phyloP scores from a whole-genome alignment of 2,797 vertebrate species.

The Synaphobranchus kaupii region DNA sequence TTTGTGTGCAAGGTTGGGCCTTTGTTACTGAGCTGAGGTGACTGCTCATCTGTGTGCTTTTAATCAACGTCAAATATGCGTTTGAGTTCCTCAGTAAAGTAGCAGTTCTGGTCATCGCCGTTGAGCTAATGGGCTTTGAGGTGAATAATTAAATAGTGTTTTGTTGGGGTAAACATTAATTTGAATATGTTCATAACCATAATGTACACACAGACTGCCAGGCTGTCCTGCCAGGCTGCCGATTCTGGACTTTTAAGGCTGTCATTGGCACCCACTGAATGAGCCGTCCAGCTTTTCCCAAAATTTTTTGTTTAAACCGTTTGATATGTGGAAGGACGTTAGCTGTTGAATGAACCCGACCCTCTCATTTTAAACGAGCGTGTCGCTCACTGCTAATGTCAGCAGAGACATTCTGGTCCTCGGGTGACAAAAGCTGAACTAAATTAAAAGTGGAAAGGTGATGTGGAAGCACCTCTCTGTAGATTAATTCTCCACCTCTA shows the following conservation, averaged over 20 bases:
- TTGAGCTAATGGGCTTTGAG: constrained; percentile 15
- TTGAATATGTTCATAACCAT: background rate
- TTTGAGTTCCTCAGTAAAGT: background rate
- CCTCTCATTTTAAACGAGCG: background rate
- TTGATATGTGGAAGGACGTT: background rate
- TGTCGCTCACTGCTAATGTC: background rate
- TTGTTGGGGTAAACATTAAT: background rate
- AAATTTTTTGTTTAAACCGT: background rate
- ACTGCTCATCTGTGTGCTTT: background rate
- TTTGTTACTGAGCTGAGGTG: background rate
- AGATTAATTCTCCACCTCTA: background rate
- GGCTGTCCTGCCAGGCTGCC: background rate
- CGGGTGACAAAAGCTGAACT: background rate
- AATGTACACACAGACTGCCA: background rate
- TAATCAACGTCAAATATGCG: background rate
- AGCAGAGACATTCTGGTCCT: background rate
- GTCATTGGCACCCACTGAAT: background rate
- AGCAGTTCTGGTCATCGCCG: constrained; percentile 7
- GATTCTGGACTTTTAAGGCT: background rate
- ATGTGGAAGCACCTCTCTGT: background rate
- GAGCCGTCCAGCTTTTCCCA: background rate
- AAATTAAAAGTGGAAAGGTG: constrained; percentile 30
- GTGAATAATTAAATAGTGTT: background rate
- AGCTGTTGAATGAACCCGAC: background rate
- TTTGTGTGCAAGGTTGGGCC: background rate